These are phyloP conservation scores for Tachina lurida DNA, from an alignment of 2,888 invertebrate genomes.

Conservation along the genomic window DNA sequence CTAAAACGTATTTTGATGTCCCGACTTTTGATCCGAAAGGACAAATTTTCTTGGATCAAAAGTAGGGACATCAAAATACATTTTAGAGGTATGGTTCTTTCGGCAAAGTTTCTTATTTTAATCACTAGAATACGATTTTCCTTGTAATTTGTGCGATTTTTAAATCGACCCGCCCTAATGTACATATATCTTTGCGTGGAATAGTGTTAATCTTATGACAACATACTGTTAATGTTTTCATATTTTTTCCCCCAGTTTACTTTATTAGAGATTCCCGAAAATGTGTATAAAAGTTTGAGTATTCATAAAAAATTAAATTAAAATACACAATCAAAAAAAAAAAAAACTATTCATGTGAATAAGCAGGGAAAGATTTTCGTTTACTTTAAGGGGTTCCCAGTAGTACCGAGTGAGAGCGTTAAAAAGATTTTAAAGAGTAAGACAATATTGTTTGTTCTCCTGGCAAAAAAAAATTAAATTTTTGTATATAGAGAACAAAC, in stretches of 20 bases:
- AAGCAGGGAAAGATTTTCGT: slow-evolving; percentile 62
- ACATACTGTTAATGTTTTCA: slow-evolving; percentile 67
- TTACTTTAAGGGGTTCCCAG: slow-evolving; percentile 80
- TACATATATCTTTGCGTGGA: slow-evolving; percentile 5
- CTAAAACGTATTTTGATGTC: no score
- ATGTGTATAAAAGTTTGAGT: slow-evolving; percentile 40
- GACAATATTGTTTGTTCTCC: slow-evolving; percentile 27
- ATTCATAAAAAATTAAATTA: slow-evolving; percentile 25
- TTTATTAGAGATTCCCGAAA: slow-evolving; percentile 43
- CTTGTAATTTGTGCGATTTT: no score
- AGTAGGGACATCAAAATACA: no score
- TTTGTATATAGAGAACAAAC: neutral
- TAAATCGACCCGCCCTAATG: no score
- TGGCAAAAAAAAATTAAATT: neutral
- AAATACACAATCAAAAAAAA: slow-evolving; percentile 12
- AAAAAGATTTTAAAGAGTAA: slow-evolving; percentile 7
- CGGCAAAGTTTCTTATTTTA: no score
- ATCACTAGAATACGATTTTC: no score
- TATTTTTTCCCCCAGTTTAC: slow-evolving; percentile 49
- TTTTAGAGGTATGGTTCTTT: no score
- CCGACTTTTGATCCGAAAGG: no score
- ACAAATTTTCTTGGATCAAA: no score
- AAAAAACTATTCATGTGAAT: slow-evolving; percentile 67
- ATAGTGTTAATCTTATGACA: slow-evolving; percentile 56
- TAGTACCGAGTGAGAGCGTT: slow-evolving; percentile 29